A percentile compares a stretch with the other conserved stretches of the same genome.
These are phyloP conservation scores for Nixonia krombeini DNA, from an alignment of 1,140 invertebrate genomes.

Conservation along the genomic window DNA sequence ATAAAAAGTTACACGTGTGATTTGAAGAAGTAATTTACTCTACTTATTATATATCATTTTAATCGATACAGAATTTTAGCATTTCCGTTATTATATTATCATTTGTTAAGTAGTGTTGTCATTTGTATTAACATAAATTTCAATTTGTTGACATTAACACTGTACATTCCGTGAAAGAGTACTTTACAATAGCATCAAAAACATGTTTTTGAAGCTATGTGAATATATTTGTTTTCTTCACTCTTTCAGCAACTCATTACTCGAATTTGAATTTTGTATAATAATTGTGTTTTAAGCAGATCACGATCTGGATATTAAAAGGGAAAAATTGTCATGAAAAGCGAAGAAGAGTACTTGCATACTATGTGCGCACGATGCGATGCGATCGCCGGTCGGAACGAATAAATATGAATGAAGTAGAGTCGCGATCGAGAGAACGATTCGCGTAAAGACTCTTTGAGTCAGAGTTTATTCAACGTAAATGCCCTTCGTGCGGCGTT, in stretches of 20 bases:
- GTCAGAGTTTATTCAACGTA: slow-evolving; percentile 38
- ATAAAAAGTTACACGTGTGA: too few relatives aligned
- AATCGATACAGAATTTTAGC: too few relatives aligned
- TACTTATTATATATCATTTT: too few relatives aligned
- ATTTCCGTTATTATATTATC: too few relatives aligned
- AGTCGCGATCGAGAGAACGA: slow-evolving; percentile 34
- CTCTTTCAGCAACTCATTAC: not conserved
- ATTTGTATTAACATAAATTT: too few relatives aligned
- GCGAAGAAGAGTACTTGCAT: slow-evolving; percentile 20
- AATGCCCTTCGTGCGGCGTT: slow-evolving; percentile 32
- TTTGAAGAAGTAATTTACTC: too few relatives aligned
- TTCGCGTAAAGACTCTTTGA: slow-evolving; percentile 41
- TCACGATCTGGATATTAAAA: slow-evolving; percentile 28
- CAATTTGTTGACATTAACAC: too few relatives aligned
- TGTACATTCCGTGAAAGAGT: too few relatives aligned
- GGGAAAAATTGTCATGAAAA: slow-evolving; percentile 23
- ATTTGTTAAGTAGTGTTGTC: too few relatives aligned
- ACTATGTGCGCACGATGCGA: slow-evolving; percentile 24
- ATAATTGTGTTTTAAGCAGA: slow-evolving; percentile 35
- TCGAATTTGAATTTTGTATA: slow-evolving; percentile 27
- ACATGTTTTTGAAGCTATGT: not conserved
- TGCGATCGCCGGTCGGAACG: slow-evolving; percentile 25
- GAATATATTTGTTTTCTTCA: too few relatives aligned
- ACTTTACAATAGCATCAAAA: too few relatives aligned
- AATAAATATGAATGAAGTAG: slow-evolving; percentile 50